phyloP scores from a whole-genome alignment of 2,113 vertebrate species.

The Ptilorrhoa leucosticta region DNA sequence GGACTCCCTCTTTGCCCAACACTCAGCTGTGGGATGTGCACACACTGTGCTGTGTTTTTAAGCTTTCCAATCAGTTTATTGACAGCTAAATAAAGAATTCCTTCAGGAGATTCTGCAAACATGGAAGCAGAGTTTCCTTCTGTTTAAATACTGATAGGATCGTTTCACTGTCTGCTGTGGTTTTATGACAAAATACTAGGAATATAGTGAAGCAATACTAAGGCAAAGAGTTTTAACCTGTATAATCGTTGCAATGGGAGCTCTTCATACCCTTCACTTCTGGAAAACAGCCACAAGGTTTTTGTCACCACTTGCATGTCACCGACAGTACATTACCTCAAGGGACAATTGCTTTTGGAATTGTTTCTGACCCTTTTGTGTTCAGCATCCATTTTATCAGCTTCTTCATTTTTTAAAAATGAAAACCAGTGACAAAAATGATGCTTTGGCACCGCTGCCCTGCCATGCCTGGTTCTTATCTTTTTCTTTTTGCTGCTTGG shows the following conservation, averaged over 20 bases:
- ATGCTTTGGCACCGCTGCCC: not conserved
- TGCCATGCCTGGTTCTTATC: not conserved
- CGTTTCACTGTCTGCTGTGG: not conserved
- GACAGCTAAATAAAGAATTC: not conserved
- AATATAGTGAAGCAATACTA: not conserved
- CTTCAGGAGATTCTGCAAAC: not conserved
- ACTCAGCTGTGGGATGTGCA: not conserved
- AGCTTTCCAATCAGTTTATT: not conserved
- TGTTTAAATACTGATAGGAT: not conserved
- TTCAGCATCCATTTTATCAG: not conserved
- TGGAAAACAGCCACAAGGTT: not conserved
- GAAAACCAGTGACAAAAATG: not conserved
- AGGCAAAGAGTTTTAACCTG: not conserved
- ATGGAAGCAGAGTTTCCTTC: not conserved
- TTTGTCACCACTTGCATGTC: not conserved
- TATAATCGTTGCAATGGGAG: not conserved
- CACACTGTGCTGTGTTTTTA: not conserved
- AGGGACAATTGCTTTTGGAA: not conserved
- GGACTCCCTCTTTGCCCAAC: not conserved
- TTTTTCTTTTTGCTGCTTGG: not conserved
- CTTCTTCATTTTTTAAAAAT: not conserved
- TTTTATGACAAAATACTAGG: not conserved
- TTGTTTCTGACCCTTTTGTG: not conserved
- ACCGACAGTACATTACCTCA: not conserved
- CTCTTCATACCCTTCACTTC: not conserved